Conservation (phyloP, 2,888 invertebrate genomes). For the Xestia sexstrigata region DNA sequence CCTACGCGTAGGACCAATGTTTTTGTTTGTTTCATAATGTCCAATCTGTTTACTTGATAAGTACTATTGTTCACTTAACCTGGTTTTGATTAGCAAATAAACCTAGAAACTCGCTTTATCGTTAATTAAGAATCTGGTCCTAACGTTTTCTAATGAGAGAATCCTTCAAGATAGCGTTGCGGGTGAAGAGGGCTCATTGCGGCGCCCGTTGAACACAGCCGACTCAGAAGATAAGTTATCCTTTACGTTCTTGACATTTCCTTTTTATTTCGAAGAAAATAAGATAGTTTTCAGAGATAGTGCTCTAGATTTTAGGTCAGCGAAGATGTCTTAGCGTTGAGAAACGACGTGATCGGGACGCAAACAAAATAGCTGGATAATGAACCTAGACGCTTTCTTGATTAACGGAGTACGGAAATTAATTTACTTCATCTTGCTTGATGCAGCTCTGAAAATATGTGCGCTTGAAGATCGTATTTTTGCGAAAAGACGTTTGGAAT, state of each 20-base stretch:
- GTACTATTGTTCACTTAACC: neutral
- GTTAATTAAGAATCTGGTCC: conserved; percentile 51
- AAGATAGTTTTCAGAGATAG: conserved; percentile 36
- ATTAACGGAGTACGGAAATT: conserved; percentile 56
- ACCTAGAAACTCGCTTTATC: conserved; percentile 43
- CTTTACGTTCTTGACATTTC: conserved; percentile 43
- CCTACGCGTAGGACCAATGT: conserved; percentile 21
- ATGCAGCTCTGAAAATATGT: conserved; percentile 48
- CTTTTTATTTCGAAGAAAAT: conserved; percentile 49
- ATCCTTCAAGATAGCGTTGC: conserved; percentile 44
- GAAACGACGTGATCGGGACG: conserved; percentile 45
- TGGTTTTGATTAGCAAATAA: conserved; percentile 23
- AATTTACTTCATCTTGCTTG: conserved; percentile 45
- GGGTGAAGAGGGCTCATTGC: conserved; percentile 49
- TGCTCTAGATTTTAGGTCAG: conserved; percentile 50
- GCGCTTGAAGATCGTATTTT: conserved; percentile 19
- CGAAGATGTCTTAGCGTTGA: conserved; percentile 33
- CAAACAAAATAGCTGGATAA: conserved; percentile 63
- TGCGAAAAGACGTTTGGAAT: neutral
- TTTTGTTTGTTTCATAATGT: neutral
- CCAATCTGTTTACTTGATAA: neutral
- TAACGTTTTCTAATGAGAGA: conserved; percentile 52
- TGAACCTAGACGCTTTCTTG: conserved; percentile 60
- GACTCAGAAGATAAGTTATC: conserved; percentile 49
- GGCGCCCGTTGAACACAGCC: conserved; percentile 37